Percentiles rank a stretch among this genome's conserved stretches.
Evolutionary conservation across 2,888 invertebrate genomes (phyloP).

Genomic region (Patella depressa): DNA sequence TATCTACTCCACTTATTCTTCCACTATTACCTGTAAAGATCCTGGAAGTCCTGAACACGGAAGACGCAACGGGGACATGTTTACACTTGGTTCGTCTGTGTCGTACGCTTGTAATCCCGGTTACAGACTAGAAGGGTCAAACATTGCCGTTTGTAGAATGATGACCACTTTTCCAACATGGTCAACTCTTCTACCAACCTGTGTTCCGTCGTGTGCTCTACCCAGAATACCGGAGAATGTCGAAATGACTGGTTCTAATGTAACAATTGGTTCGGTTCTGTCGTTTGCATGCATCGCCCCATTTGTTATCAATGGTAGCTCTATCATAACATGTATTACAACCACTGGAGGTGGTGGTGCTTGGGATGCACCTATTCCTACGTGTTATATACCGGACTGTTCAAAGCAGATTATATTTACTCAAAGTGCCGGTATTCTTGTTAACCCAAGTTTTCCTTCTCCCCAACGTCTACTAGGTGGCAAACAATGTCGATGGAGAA

Average conservation of each 20-base stretch:
- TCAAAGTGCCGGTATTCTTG: conserved; percentile 13
- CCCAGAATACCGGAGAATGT: background rate
- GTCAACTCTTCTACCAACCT: background rate
- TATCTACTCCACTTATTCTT: background rate
- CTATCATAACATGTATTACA: conserved; percentile 1
- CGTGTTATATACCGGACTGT: conserved; percentile 23
- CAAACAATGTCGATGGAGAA: conserved; percentile 21
- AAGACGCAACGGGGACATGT: background rate
- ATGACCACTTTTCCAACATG: background rate
- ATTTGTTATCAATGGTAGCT: background rate
- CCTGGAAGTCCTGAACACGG: background rate
- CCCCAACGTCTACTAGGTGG: background rate
- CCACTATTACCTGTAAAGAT: background rate
- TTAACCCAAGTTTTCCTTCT: conserved; percentile 20
- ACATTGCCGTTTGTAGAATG: background rate
- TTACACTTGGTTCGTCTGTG: background rate
- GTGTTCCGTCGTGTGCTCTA: background rate
- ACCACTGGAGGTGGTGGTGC: background rate
- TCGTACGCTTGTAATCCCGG: conserved; percentile 11
- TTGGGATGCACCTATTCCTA: conserved; percentile 15
- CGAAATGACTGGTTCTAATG: background rate
- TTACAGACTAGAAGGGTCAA: conserved; percentile 3
- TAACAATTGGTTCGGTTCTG: conserved; percentile 5
- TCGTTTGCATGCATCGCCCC: conserved; percentile 11
- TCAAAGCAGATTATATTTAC: conserved; percentile 7